Evolutionary conservation across 92 coral and sea anemone species (phyloP).

Genomic region (Epizoanthus scotinus): DNA sequence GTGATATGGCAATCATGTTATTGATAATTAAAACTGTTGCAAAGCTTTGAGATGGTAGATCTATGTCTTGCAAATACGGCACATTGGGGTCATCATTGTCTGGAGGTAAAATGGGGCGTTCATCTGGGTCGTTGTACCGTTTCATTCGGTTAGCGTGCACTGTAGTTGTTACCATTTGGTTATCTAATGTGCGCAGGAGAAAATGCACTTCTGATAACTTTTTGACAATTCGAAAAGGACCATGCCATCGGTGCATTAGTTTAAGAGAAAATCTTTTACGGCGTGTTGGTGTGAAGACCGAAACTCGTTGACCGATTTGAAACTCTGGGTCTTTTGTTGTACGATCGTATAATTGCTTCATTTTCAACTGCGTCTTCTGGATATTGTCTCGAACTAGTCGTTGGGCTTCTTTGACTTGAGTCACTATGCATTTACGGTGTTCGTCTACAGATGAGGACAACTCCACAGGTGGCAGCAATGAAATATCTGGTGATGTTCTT

Average conservation of each 20-base stretch:
- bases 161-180: conserved; percentile 42
- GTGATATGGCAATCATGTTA: no score
- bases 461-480: conserved; percentile 47
- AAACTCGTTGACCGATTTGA: not conserved
- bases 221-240: conserved; percentile 45
- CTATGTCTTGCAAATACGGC: no score
- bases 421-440: conserved; percentile 55
- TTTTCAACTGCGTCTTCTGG: no score
- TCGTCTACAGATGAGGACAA: conserved; percentile 49
- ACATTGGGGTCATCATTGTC: no score
- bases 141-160: conserved; percentile 62
- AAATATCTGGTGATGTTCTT: conserved; percentile 58
- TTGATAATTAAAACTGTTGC: no score
- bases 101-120: conserved; percentile 49
- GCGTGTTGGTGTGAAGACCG: not conserved
- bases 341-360: no score
- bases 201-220: conserved; percentile 58
- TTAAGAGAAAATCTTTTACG: not conserved
- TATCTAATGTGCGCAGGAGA: conserved; percentile 40
- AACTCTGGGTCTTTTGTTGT: not conserved
- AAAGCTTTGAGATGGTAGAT: no score
- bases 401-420: conserved; percentile 56
- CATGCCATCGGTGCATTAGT: not conserved
- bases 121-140: conserved; percentile 42
- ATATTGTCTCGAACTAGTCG: not conserved